Percentiles rank a stretch among this genome's conserved stretches.
Evolutionary conservation across 2,797 vertebrate species (phyloP).

Genomic region (Gambelia wislizenii): DNA sequence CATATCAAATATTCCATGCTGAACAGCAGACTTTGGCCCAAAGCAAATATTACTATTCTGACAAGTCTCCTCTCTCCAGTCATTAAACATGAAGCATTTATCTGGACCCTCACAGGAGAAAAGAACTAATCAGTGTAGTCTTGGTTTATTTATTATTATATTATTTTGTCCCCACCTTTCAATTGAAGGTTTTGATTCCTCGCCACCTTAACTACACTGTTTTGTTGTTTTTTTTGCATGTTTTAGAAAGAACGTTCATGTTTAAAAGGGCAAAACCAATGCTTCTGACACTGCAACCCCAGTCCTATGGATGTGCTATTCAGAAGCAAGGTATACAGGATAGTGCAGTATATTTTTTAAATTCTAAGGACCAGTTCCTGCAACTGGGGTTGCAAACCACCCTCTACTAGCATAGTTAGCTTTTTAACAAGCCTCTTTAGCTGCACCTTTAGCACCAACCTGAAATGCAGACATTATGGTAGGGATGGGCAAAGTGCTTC

Average conservation of each 20-base stretch:
- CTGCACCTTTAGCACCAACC: background rate
- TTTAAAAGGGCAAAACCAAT: background rate
- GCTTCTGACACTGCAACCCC: background rate
- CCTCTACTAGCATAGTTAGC: background rate
- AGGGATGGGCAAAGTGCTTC: no score
- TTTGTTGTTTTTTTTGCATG: background rate
- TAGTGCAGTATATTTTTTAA: background rate
- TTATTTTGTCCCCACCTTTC: background rate
- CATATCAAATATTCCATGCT: background rate
- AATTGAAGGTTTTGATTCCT: background rate
- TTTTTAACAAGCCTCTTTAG: background rate
- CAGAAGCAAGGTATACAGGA: background rate
- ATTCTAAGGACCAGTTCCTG: background rate
- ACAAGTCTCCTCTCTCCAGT: background rate
- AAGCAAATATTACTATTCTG: background rate
- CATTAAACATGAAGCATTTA: background rate
- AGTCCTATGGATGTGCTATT: background rate
- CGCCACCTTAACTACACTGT: background rate
- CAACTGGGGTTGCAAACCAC: background rate
- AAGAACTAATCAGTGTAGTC: background rate
- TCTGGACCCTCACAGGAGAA: background rate
- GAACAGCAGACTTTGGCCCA: background rate
- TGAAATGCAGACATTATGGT: background rate
- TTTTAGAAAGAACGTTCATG: accelerated
- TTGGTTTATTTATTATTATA: background rate